A percentile compares a stretch with the other conserved stretches of the same genome.
Conservation (phyloP, 2,113 vertebrate species). For the Chloroceryle aenea region DNA sequence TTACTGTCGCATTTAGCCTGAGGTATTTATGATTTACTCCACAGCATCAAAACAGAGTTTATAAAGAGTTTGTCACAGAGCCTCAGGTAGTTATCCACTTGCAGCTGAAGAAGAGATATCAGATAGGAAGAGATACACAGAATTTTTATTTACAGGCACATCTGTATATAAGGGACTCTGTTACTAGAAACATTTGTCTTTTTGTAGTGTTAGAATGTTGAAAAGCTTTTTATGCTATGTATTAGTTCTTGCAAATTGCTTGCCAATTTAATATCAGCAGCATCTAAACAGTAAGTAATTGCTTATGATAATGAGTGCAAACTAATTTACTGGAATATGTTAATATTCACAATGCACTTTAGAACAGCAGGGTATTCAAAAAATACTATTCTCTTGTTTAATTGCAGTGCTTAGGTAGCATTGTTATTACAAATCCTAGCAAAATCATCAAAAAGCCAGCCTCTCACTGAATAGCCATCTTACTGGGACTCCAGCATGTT, state of each 20-base stretch:
- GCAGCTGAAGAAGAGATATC: not conserved
- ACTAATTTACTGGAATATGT: conserved; percentile 87
- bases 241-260: conserved; percentile 83
- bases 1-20: not conserved
- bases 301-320: conserved; percentile 85
- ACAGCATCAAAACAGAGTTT: not conserved
- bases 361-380: conserved; percentile 73
- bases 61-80: conserved; percentile 28
- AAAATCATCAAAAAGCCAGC: conserved; percentile 70
- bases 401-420: conserved; percentile 64
- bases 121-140: not conserved
- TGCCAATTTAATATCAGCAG: conserved; percentile 79
- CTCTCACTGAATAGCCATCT: conserved; percentile 65
- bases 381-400: conserved; percentile 75
- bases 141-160: not conserved
- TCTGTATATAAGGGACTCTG: not conserved
- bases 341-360: conserved; percentile 83
- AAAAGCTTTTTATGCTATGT: conserved; percentile 66
- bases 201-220: conserved; percentile 45
- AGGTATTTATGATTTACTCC: conserved; percentile 16
- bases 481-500: conserved; percentile 68
- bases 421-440: conserved; percentile 58
- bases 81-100: not conserved
- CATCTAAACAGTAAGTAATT: conserved; percentile 87
- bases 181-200: conserved; percentile 45